A percentile compares a stretch with the other conserved stretches of the same genome.
These are phyloP conservation scores for Palythoa grandis DNA, from an alignment of 92 coral and sea anemone species.

Conservation along the genomic window DNA sequence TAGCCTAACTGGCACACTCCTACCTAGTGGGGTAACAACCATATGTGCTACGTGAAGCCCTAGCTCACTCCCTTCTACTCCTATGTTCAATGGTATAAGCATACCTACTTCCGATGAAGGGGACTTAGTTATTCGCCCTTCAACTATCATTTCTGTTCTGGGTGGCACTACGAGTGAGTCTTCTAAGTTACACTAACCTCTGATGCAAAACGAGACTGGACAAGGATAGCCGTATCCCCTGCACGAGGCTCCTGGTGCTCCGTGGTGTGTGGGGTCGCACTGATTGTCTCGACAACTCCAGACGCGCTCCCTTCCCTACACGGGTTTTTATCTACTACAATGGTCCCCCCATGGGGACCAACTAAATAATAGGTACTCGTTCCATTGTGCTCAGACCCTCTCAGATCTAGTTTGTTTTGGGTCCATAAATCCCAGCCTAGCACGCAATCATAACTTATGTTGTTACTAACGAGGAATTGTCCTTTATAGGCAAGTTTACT, in stretches of 20 bases:
- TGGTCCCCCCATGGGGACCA: not conserved
- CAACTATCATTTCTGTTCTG: not conserved
- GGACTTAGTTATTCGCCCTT: not conserved
- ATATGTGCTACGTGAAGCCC: slow-evolving; percentile 50
- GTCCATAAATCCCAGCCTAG: no score
- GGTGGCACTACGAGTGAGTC: not conserved
- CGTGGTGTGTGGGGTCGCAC: slow-evolving; percentile 6
- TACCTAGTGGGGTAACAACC: slow-evolving; percentile 44
- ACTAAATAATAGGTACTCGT: not conserved
- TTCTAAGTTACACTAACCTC: not conserved
- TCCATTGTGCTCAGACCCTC: not conserved
- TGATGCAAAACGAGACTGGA: not conserved
- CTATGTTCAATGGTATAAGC: not conserved
- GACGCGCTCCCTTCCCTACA: slow-evolving; percentile 19
- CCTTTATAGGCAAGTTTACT: slow-evolving; percentile 39
- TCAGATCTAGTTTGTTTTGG: not conserved
- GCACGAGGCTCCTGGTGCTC: not conserved
- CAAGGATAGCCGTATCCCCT: not conserved
- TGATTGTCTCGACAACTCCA: slow-evolving; percentile 41
- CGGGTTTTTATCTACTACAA: not conserved
- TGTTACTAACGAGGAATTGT: slow-evolving; percentile 47
- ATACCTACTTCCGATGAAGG: slow-evolving; percentile 38
- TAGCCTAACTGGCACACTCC: slow-evolving; percentile 41
- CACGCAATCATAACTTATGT: no score
- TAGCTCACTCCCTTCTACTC: not conserved